phyloP scores from a whole-genome alignment of 2,888 invertebrate species.

The Panorpa germanica region DNA sequence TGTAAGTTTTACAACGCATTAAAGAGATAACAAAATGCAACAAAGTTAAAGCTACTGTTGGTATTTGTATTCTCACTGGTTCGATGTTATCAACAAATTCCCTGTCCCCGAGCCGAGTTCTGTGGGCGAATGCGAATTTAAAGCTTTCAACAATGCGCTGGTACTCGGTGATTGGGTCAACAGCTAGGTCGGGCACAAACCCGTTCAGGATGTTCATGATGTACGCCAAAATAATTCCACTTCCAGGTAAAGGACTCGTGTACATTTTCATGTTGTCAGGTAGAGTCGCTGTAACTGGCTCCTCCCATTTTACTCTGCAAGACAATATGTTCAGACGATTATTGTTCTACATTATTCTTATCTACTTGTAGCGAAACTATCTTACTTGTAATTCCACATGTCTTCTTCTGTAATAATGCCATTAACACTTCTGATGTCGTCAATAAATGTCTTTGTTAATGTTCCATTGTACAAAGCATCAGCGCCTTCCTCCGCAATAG shows the following conservation, averaged over 20 bases:
- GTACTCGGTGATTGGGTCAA: conserved; percentile 19
- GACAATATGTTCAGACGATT: no score
- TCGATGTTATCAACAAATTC: conserved; percentile 22
- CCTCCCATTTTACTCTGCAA: conserved; percentile 40
- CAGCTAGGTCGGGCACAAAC: conserved; percentile 23
- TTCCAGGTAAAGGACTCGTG: conserved; percentile 67
- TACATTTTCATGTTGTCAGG: conserved; percentile 45
- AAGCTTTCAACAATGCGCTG: conserved; percentile 77
- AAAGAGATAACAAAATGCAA: conserved; percentile 4
- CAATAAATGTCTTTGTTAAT: conserved; percentile 37
- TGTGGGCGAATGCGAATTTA: conserved; percentile 78
- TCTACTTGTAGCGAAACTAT: conserved; percentile 10
- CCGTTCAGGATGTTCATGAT: conserved; percentile 61
- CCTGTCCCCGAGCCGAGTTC: conserved; percentile 69
- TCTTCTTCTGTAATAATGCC: conserved; percentile 68
- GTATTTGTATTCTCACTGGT: neutral
- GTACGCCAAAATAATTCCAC: conserved; percentile 62
- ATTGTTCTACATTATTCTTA: no score
- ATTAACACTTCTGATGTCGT: conserved; percentile 46
- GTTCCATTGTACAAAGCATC: conserved; percentile 57
- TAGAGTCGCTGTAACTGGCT: conserved; percentile 36
- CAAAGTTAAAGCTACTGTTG: neutral
- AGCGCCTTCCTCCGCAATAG: conserved; percentile 46
- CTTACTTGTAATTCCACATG: conserved; percentile 48
- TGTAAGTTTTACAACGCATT: conserved; percentile 19